phyloP scores from a whole-genome alignment of 2,888 invertebrate genomes.

The Scaptodrosophila latifasciaeformis region DNA sequence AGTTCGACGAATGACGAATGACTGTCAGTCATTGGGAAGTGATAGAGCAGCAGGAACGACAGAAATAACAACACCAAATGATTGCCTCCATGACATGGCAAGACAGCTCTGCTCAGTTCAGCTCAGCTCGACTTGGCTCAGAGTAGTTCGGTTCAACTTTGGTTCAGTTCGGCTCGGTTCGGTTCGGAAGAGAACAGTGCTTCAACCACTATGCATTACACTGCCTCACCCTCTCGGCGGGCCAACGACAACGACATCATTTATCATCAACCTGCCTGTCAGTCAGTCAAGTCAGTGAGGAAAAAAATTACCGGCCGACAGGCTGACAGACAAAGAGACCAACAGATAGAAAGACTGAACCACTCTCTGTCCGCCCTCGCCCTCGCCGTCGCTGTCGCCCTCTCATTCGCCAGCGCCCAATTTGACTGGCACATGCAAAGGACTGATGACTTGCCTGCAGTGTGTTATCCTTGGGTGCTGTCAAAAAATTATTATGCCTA shows the following conservation, averaged over 20 bases:
- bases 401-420: no score
- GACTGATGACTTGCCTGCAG: constrained; percentile 48
- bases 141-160: no score
- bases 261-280: constrained; percentile 74
- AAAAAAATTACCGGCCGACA: constrained; percentile 21
- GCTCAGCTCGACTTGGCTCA: no score
- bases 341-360: no score
- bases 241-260: constrained; percentile 72
- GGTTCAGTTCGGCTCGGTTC: no score
- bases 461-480: constrained; percentile 72
- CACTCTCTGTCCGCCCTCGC: no score
- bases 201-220: background rate
- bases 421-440: constrained; percentile 13
- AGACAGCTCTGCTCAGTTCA: constrained; percentile 13
- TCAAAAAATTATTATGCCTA: constrained; percentile 75
- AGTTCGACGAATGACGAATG: constrained; percentile 44
- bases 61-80: constrained; percentile 49
- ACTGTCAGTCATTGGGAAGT: constrained; percentile 55
- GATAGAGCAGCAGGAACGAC: constrained; percentile 38
- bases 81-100: constrained; percentile 67
- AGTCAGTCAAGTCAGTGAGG: constrained; percentile 50
- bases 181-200: no score
- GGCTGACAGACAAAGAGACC: background rate
- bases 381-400: no score
- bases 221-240: constrained; percentile 5